Evolutionary conservation across 2,888 invertebrate species (phyloP).

Genomic region (Mythimna vitellina): DNA sequence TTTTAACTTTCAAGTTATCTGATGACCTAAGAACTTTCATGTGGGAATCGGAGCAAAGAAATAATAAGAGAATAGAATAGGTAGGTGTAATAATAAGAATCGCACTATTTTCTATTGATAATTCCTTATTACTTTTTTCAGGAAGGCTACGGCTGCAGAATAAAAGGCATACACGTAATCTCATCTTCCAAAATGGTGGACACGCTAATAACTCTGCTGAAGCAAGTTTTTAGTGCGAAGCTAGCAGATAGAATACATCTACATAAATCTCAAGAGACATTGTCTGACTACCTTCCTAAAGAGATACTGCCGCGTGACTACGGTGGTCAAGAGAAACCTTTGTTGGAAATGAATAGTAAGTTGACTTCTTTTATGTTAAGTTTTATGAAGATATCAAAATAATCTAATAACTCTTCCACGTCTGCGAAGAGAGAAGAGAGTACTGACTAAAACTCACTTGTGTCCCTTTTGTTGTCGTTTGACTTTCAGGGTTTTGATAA

Average conservation of each 20-base stretch:
- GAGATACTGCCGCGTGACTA: conserved; percentile 53
- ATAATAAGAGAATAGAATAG: too few relatives aligned
- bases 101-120: not conserved
- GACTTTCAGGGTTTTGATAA: too few relatives aligned
- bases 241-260: conserved; percentile 56
- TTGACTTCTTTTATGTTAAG: not conserved
- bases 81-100: too few relatives aligned
- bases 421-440: too few relatives aligned
- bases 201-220: conserved; percentile 75
- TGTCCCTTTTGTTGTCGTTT: too few relatives aligned
- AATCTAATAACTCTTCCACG: too few relatives aligned
- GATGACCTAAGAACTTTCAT: too few relatives aligned
- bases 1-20: too few relatives aligned
- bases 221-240: conserved; percentile 73
- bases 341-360: conserved; percentile 57
- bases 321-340: conserved; percentile 52
- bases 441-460: too few relatives aligned
- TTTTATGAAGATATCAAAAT: not conserved
- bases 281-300: conserved; percentile 45
- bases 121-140: conserved; percentile 41
- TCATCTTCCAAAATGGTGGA: conserved; percentile 80
- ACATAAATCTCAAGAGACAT: conserved; percentile 45
- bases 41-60: too few relatives aligned
- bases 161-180: conserved; percentile 81
- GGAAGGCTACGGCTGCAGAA: conserved; percentile 77